Evolutionary conservation across 1,140 invertebrate genomes (phyloP), one percentile per base, ranked within the genome.

Genomic region (Micrasema longulum): DNA sequence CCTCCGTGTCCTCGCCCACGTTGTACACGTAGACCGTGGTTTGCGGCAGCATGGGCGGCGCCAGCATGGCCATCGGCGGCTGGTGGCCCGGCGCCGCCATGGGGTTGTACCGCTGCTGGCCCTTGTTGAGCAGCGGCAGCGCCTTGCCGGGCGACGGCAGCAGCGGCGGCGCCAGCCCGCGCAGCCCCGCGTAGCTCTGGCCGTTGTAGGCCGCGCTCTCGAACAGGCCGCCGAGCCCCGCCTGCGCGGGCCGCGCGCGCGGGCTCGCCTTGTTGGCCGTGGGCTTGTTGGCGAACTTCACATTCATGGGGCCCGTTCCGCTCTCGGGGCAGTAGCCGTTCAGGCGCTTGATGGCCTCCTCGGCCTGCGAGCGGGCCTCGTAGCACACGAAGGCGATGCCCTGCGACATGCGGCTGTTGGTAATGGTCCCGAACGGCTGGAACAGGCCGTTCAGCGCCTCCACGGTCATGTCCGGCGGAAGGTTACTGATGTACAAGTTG

Each of bases 1-100:
- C 98, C 82, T 99, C 97, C 0, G 97, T 97, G 83, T 99, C 98
- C 16, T 98, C 97, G 12, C 96, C 96, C 74, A 99, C 87, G 85
- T 99, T 99, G 88, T 98, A 99, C 48, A 99, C 97, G 84, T 85
- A 86, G 78, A 86, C 83, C 47, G 83, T 84, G 72, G 83, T 85
- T 76, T 84, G 83, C 55, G 79, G 81, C 11, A 47, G 53, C 74
- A 64, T 79, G 81, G 68, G 81, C 81, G 81, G 7, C 79, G 82
- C 80, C 47, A 84, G 71, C 65, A 85, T 78, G 23, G 83, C 81
- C 69, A 84, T 76, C 35, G 79, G 70, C 18, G 35, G 43, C 26
- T 67, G 35, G 76, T 84, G 83, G 72, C 82, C 82, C 67, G 79
- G 77, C 14, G 82, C 82, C 18, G 83, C 83, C 83, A 85, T 84